A percentile compares a stretch with the other conserved stretches of the same genome.
phyloP scores from a whole-genome alignment of 1,140 invertebrate species.

The Macrostomum lignano region DNA sequence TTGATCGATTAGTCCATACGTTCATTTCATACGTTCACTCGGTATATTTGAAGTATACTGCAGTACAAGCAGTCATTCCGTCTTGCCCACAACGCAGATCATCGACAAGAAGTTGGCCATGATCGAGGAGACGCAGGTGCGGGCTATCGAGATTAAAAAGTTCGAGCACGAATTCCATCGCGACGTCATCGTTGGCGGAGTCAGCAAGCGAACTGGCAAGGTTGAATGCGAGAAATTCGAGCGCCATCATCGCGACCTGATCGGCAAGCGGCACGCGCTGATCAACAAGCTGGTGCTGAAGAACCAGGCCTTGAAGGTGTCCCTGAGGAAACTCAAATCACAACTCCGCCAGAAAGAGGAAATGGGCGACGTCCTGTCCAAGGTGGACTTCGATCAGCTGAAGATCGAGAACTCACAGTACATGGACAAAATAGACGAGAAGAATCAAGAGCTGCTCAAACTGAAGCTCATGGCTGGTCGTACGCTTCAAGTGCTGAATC shows the following conservation, averaged over 20 bases:
- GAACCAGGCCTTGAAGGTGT: conserved; percentile 22
- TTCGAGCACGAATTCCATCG: conserved; percentile 25
- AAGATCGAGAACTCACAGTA: conserved; percentile 29
- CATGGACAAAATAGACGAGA: conserved; percentile 27
- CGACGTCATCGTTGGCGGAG: conserved; percentile 21
- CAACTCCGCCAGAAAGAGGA: conserved; percentile 30
- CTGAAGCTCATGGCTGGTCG: conserved; percentile 25
- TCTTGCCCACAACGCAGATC: no score
- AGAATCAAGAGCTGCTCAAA: conserved; percentile 23
- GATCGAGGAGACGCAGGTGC: conserved; percentile 23
- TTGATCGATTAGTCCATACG: no score
- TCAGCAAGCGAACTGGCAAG: conserved; percentile 17
- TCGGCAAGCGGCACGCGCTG: conserved; percentile 16
- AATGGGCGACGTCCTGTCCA: conserved; percentile 27
- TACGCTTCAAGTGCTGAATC: conserved; percentile 21
- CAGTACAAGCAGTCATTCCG: no score
- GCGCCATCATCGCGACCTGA: conserved; percentile 11
- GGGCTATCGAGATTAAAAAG: conserved; percentile 23
- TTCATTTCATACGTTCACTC: no score
- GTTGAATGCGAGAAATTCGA: conserved; percentile 23
- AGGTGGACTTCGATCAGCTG: conserved; percentile 28
- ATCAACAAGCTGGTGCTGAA: conserved; percentile 26
- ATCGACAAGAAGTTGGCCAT: no score
- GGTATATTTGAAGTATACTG: no score
- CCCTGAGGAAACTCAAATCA: conserved; percentile 23